Evolutionary conservation across 2,797 vertebrate species (phyloP).

Genomic region (Coracias cyanogaster): DNA sequence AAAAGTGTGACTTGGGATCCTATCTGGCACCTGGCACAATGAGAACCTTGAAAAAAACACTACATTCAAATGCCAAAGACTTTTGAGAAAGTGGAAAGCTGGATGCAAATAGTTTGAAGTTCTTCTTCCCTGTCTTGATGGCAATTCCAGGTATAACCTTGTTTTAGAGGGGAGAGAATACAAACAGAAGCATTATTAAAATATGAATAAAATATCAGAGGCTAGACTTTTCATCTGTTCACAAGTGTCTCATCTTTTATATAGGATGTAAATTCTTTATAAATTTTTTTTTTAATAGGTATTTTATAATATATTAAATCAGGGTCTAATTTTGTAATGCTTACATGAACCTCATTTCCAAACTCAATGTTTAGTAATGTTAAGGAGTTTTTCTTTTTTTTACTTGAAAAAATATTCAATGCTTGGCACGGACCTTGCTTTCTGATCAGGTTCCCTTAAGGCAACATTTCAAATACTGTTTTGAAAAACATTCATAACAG

Average conservation of each 20-base stretch:
- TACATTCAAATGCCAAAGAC: neutral
- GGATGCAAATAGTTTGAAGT: neutral
- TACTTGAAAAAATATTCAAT: neutral
- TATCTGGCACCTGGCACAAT: neutral
- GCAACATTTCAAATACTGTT: constrained; percentile 44
- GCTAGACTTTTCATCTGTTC: neutral
- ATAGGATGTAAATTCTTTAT: neutral
- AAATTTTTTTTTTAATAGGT: too few relatives aligned
- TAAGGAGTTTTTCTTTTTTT: neutral
- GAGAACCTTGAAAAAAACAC: neutral
- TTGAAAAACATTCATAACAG: constrained; percentile 51
- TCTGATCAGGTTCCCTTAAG: neutral
- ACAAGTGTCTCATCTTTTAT: neutral
- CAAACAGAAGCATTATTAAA: constrained; percentile 12
- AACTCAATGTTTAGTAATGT: neutral
- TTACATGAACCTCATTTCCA: neutral
- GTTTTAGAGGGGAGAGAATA: neutral
- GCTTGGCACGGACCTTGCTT: neutral
- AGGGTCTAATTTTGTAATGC: neutral
- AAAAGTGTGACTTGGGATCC: neutral
- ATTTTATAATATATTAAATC: neutral
- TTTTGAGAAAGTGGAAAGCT: neutral
- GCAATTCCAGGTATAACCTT: neutral
- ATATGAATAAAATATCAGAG: constrained; percentile 6
- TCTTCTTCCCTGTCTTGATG: neutral